Percentiles rank a stretch among this genome's conserved stretches.
phyloP scores from a whole-genome alignment of 2,797 vertebrate species.

The Molossus alvarezi region DNA sequence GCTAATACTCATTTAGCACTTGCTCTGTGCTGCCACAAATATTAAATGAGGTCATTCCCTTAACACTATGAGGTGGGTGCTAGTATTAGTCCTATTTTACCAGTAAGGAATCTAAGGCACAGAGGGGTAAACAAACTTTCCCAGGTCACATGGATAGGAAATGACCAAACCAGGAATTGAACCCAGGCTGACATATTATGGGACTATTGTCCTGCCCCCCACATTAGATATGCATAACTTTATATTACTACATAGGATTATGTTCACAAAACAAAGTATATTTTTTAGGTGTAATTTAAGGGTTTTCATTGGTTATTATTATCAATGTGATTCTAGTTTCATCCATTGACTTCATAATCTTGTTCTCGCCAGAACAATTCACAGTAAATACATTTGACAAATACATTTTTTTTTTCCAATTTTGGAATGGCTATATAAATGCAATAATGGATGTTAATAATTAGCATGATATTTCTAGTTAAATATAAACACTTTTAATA shows the following conservation, averaged over 20 bases:
- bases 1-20: not conserved
- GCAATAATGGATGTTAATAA: not conserved
- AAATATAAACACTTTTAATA: constrained; percentile 27
- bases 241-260: not conserved
- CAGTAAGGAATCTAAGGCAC: not conserved
- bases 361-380: not conserved
- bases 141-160: not conserved
- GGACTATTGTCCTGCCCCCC: not conserved
- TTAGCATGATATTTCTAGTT: constrained; percentile 15
- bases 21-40: not conserved
- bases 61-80: not conserved
- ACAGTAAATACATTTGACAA: not conserved
- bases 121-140: not conserved
- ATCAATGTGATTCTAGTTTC: constrained; percentile 5
- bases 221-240: not conserved
- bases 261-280: not conserved
- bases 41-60: not conserved
- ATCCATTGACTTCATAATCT: constrained; percentile 20
- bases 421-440: constrained; percentile 43
- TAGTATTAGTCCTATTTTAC: not conserved
- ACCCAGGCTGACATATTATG: not conserved
- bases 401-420: not conserved
- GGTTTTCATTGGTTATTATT: not conserved
- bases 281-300: not conserved
- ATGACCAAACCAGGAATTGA: not conserved